A percentile compares a stretch with the other conserved stretches of the same genome.
These are phyloP conservation scores for Meloe dianella DNA, from an alignment of 2,888 invertebrate genomes.

Conservation along the genomic window DNA sequence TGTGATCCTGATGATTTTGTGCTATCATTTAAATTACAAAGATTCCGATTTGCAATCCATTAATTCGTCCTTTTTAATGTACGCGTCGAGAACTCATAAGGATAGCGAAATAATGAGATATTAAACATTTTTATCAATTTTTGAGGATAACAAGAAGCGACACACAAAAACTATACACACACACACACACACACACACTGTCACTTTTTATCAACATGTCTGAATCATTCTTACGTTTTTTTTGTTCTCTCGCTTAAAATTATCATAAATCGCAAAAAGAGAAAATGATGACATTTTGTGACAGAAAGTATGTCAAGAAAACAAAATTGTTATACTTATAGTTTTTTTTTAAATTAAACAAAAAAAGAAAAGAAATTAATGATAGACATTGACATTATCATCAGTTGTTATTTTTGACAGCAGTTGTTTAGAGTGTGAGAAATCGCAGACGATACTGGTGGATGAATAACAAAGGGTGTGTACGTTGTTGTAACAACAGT, in stretches of 20 bases:
- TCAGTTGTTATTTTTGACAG: neutral
- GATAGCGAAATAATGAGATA: neutral
- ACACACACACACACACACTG: too few relatives aligned
- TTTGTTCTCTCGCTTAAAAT: neutral
- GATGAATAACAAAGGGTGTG: constrained; percentile 22
- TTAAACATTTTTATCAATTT: too few relatives aligned
- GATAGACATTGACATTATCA: constrained; percentile 4
- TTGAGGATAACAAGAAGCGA: too few relatives aligned
- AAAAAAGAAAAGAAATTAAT: neutral
- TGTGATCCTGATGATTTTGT: neutral
- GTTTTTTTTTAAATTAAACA: neutral
- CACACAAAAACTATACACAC: too few relatives aligned
- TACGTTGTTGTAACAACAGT: constrained; percentile 12
- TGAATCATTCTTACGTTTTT: too few relatives aligned
- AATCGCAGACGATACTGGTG: constrained; percentile 11
- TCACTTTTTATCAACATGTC: neutral
- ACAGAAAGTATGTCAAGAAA: neutral
- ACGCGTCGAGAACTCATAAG: neutral
- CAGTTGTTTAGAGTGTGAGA: constrained; percentile 13
- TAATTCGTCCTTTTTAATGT: neutral
- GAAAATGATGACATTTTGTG: neutral
- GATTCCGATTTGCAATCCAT: constrained; percentile 5
- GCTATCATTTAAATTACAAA: constrained; percentile 4
- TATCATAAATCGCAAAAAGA: neutral
- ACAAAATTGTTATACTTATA: neutral